Base-by-base conservation (phyloP, 2,888 invertebrate species). In the Thymelicus sylvestris region DNA sequence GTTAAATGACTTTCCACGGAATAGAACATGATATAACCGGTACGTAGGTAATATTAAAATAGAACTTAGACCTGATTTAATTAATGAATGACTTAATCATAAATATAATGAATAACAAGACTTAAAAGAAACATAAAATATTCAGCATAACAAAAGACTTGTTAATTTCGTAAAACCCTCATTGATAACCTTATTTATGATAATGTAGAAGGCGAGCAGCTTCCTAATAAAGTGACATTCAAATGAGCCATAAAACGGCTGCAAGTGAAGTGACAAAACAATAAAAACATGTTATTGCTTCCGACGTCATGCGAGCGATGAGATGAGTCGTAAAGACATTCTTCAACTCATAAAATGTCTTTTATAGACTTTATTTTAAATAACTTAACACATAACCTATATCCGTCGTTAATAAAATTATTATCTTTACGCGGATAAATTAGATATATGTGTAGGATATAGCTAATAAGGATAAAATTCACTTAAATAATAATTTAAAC, bases 251-350 rank as follows among this genome's bases (percentile, higher is more conserved):
- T 55, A 55, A 24, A 55, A 31, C 24, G 24, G 55, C 55, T 55
- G 55, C 24, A 19, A 55, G 55, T 55, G 55, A 24, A 55, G 55
- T 55, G 55, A 24, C 55, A 55, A 55, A 55, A 55, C 55, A 55
- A 55, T 55, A 55, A 55, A 55, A 55, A 24, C 55, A 24, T 55
- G 55, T 55, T 55, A 55, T 55, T 55, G 24, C 55, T 55, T 55
- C 50, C 50, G 50, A 7, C 19, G 50, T 52, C 55, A 24, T 12
- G 31, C 24, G 55, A 55, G 55, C 19, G 19, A 10, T 41, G 24
- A 57, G 66, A 66, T 44, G 47, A 66, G 47, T 55, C 66, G 66
- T 66, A 66, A 66, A 44, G 24, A 52, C 65, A 39, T 65, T 65
- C 41, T 41, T 55, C 19, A 66, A 57, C 41, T 57, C 57, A 55